A percentile compares a stretch with the other conserved stretches of the same genome.
These are phyloP conservation scores for Maniola hyperantus DNA, from an alignment of 2,888 invertebrate species.

Conservation along the genomic window DNA sequence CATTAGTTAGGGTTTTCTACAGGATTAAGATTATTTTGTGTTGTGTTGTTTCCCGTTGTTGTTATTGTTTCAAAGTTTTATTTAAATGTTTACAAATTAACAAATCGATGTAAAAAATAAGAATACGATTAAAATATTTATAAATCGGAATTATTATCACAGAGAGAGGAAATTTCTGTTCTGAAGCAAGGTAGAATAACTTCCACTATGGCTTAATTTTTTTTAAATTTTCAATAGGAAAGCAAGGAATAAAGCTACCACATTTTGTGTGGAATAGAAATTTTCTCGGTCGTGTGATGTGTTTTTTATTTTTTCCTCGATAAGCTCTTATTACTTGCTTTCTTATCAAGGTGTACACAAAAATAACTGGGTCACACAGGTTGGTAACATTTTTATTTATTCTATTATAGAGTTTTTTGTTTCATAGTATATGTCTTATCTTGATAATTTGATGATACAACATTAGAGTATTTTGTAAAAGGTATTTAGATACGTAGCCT, in stretches of 20 bases:
- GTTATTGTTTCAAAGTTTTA: conserved; percentile 47
- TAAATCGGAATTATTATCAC: conserved; percentile 49
- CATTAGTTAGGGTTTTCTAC: conserved; percentile 14
- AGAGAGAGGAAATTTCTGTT: conserved; percentile 81
- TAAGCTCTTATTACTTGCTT: conserved; percentile 74
- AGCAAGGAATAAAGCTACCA: conserved; percentile 68
- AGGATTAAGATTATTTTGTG: conserved; percentile 22
- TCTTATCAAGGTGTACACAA: conserved; percentile 73
- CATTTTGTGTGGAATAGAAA: conserved; percentile 74
- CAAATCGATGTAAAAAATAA: conserved; percentile 40
- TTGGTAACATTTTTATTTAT: conserved; percentile 71
- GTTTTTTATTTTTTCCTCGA: conserved; percentile 58
- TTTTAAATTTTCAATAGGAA: conserved; percentile 57
- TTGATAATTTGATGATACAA: conserved; percentile 3
- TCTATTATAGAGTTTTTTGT: conserved; percentile 49
- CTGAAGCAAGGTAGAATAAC: conserved; percentile 70
- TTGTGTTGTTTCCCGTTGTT: conserved; percentile 61
- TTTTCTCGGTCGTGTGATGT: conserved; percentile 76
- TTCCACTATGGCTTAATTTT: conserved; percentile 48
- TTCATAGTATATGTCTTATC: conserved; percentile 17
- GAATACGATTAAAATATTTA: conserved; percentile 41
- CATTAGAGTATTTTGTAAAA: not conserved
- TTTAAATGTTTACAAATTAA: conserved; percentile 38
- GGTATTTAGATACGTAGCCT: no score
- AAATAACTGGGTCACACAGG: conserved; percentile 70